Percentiles rank a stretch among this genome's conserved stretches.
These are phyloP conservation scores for Alaudala cheleensis DNA, from an alignment of 2,113 vertebrate species.

Conservation along the genomic window DNA sequence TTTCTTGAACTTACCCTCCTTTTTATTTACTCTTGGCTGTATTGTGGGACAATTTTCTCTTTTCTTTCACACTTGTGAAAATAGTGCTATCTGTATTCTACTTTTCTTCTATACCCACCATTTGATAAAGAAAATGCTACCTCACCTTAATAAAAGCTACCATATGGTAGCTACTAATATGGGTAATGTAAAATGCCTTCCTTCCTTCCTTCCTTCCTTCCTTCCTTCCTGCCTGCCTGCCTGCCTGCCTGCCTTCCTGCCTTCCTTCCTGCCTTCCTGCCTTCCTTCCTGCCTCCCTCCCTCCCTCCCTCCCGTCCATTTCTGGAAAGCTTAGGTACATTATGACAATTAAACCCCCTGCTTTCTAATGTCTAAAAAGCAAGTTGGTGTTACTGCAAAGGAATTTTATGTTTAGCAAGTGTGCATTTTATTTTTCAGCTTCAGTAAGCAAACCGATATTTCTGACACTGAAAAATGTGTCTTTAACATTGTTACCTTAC, in stretches of 20 bases:
- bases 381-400: not conserved
- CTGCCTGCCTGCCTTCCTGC: not conserved
- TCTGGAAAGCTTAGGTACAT: too few species aligned
- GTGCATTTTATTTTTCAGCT: slow-evolving; percentile 60
- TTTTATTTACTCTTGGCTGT: not conserved
- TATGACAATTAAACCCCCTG: not conserved
- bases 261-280: not conserved
- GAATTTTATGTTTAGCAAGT: slow-evolving; percentile 23
- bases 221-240: not conserved
- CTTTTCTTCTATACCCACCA: not conserved
- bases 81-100: not conserved
- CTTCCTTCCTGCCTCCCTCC: too few species aligned
- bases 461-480: slow-evolving; percentile 67
- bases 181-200: not conserved
- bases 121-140: not conserved
- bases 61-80: not conserved
- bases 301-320: too few species aligned
- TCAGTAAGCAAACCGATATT: slow-evolving; percentile 64
- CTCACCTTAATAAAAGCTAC: not conserved
- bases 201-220: not conserved
- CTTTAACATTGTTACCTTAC: slow-evolving; percentile 26
- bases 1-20: not conserved
- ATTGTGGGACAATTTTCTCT: too few species aligned
- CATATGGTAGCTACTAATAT: not conserved
- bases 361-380: not conserved